Base-by-base conservation (phyloP, 2,113 vertebrate species). In the Silurus glanis region DNA sequence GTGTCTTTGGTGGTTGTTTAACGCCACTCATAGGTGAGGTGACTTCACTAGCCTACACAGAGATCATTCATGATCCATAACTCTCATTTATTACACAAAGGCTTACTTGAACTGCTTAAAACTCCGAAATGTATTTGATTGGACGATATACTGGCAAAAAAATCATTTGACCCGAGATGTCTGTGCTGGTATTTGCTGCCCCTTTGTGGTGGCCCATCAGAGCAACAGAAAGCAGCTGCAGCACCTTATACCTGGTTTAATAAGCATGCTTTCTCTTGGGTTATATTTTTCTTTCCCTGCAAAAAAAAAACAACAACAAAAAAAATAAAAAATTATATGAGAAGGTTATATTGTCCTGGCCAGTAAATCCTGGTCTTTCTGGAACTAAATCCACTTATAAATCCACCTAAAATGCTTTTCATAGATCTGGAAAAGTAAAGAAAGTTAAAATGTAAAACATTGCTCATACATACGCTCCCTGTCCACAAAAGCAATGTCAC, bases 121-220 rank as follows among this genome's bases (percentile, higher is more conserved):
- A 2, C 13, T 13, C 25, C 23, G 13, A 53, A 76, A 25, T 55
- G 49, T 28, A 37, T 58, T 19, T 17, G 7, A 80, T 19, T 19
- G 2, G 47, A 59, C 3, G 28, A 80, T 80, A 23, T 45, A 37
- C 19, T 37, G 55, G 4, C 28, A 19, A 21, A 12, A 61, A 21
- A 61, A 28, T 5, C 28, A 61, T 61, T 80, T 80, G 9, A 80
- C 28, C 3, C 0, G 16, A 66, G 59, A 79, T 56, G 25, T 64
- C 17, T 75, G 76, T 28, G 12, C 19, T 74, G 81, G 51, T 79
- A 58, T 89, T 69, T 89, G 86, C 86, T 79, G 62, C 84, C 84
- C 82, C 82, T 51, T 62, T 84, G 87, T 76, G 86, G 81, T n/a
- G 67, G 49, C 71, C 86, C 19, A 53, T 80, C 19, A 86, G 72